Conservation (phyloP, 2,797 vertebrate genomes). For the Spatula clypeata region DNA sequence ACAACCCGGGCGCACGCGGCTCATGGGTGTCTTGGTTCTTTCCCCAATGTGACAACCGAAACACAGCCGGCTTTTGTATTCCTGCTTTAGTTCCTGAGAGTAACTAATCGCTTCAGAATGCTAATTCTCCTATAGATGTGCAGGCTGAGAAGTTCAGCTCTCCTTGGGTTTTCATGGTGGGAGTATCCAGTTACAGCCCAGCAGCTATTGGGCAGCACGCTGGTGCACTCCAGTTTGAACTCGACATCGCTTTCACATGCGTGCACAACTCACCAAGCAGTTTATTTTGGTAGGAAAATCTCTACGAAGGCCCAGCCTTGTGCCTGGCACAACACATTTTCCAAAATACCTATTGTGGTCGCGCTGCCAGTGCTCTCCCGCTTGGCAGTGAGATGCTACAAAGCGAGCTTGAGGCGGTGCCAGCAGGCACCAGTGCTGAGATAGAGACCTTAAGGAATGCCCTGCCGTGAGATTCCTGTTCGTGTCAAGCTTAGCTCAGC, state of each 20-base stretch:
- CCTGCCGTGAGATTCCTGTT: not conserved
- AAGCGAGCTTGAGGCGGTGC: not conserved
- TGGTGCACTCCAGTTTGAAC: slow-evolving; percentile 43
- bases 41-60: not conserved
- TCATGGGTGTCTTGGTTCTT: not conserved
- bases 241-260: not conserved
- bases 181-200: slow-evolving; percentile 75
- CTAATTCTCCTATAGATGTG: slow-evolving; percentile 25
- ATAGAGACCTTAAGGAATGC: not conserved
- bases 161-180: slow-evolving; percentile 77
- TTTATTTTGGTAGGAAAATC: slow-evolving; percentile 16
- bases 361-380: not conserved
- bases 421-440: not conserved
- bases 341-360: not conserved
- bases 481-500: not conserved
- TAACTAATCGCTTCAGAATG: slow-evolving; percentile 59
- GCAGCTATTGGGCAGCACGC: slow-evolving; percentile 35
- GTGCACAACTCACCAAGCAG: not conserved
- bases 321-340: not conserved
- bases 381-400: not conserved
- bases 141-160: slow-evolving; percentile 72
- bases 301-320: not conserved
- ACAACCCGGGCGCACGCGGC: accelerated
- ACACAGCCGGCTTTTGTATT: not conserved
- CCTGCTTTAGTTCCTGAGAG: not conserved